Percentiles rank a stretch among this genome's conserved stretches.
Evolutionary conservation across 2,888 invertebrate genomes (phyloP).

Genomic region (Lasioglossum lativentre): DNA sequence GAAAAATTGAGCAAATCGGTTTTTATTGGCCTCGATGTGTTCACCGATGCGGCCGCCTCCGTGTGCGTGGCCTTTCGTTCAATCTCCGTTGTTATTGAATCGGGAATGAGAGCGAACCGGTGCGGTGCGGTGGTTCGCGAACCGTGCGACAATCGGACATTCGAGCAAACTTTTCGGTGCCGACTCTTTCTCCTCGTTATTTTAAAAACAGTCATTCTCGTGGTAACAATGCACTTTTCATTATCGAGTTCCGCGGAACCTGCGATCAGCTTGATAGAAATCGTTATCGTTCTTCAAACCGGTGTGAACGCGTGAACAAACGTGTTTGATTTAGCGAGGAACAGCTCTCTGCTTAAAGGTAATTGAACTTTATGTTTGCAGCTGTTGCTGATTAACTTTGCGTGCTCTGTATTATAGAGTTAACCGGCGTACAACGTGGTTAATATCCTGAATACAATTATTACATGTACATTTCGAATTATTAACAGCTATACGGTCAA

Average conservation of each 20-base stretch:
- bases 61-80: conserved; percentile 6
- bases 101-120: conserved; percentile 44
- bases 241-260: neutral
- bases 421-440: neutral
- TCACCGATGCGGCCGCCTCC: neutral
- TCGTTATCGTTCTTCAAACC: neutral
- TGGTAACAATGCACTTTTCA: neutral
- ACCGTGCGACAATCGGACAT: conserved; percentile 1
- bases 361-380: neutral
- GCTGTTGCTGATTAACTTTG: neutral
- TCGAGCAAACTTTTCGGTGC: neutral
- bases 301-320: neutral
- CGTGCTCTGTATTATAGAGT: neutral
- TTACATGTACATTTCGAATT: neutral
- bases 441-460: neutral
- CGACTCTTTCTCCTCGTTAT: neutral
- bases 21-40: neutral
- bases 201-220: neutral
- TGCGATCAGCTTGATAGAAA: neutral
- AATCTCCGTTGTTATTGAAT: conserved; percentile 21
- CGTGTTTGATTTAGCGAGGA: neutral
- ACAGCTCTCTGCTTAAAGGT: neutral
- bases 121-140: neutral
- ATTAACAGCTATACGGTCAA: neutral
- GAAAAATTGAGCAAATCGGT: conserved; percentile 26